Conservation (phyloP, 2,888 invertebrate genomes). For the Drosophila lacicola region DNA sequence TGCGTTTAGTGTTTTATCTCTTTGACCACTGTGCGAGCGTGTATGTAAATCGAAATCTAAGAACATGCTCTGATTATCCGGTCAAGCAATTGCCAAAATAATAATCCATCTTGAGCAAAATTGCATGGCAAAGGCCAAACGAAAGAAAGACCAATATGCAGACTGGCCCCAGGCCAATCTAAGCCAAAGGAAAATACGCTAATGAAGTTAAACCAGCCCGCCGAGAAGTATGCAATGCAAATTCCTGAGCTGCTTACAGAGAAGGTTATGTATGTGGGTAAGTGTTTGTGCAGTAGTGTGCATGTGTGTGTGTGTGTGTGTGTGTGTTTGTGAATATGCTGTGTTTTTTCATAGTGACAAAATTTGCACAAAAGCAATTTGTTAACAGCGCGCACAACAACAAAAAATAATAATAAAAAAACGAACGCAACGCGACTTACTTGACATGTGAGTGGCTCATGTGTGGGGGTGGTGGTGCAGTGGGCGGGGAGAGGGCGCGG, state of each 20-base stretch:
- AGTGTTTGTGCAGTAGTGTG: neutral
- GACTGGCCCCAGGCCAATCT: constrained; percentile 40
- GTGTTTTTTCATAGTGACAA: constrained; percentile 54
- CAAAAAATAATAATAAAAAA: constrained; percentile 20
- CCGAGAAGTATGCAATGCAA: constrained; percentile 47
- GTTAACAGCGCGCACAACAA: constrained; percentile 52
- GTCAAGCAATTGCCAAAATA: constrained; percentile 64
- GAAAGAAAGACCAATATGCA: constrained; percentile 13
- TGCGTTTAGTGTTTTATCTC: neutral
- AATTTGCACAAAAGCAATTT: constrained; percentile 79
- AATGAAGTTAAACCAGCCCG: constrained; percentile 62
- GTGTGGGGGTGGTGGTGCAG: neutral
- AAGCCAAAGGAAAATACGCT: constrained; percentile 42
- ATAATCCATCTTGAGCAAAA: constrained; percentile 40
- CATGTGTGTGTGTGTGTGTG: constrained; percentile 9
- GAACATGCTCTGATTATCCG: constrained; percentile 76
- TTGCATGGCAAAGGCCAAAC: constrained; percentile 40
- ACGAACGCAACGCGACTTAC: constrained; percentile 48
- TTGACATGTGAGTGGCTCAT: constrained; percentile 52
- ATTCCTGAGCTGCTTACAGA: constrained; percentile 35
- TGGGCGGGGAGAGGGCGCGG: neutral
- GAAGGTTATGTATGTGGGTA: neutral
- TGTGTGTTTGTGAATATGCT: constrained; percentile 33
- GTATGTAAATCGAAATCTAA: constrained; percentile 32
- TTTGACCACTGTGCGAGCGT: constrained; percentile 36